Conservation (phyloP, 1,140 invertebrate genomes). For the Camponotus vicinus region DNA sequence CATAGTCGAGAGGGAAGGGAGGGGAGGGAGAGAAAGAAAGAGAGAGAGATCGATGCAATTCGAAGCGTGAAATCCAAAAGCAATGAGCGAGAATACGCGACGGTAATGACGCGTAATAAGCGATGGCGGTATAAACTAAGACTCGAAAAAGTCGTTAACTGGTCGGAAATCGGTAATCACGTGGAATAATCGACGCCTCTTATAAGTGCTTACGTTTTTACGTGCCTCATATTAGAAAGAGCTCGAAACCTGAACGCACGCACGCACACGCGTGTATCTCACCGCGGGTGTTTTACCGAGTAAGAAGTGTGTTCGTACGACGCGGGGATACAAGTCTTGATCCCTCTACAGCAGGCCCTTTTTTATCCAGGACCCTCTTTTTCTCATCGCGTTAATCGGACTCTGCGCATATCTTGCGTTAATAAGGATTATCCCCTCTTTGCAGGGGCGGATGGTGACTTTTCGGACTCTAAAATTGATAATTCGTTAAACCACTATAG, state of each 20-base stretch:
- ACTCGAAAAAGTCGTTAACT: conserved; percentile 84
- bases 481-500: background rate
- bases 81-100: conserved; percentile 69
- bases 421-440: conserved; percentile 72
- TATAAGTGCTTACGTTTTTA: conserved; percentile 80
- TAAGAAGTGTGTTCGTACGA: conserved; percentile 30
- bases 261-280: conserved; percentile 41
- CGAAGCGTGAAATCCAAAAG: conserved; percentile 78
- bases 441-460: conserved; percentile 36
- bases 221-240: conserved; percentile 50
- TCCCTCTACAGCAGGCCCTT: conserved; percentile 41
- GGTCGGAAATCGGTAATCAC: conserved; percentile 83
- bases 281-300: conserved; percentile 39
- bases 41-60: conserved; percentile 76
- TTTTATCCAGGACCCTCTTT: conserved; percentile 40
- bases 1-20: background rate
- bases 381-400: conserved; percentile 70
- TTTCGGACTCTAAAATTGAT: background rate
- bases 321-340: conserved; percentile 32
- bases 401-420: conserved; percentile 75
- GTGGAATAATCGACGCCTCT: conserved; percentile 81
- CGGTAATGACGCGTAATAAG: conserved; percentile 75
- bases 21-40: too few species aligned
- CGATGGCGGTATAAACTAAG: conserved; percentile 72
- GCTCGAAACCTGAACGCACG: conserved; percentile 21